These are phyloP conservation scores for Philaethria dido DNA, from an alignment of 2,888 invertebrate species.

Conservation along the genomic window DNA sequence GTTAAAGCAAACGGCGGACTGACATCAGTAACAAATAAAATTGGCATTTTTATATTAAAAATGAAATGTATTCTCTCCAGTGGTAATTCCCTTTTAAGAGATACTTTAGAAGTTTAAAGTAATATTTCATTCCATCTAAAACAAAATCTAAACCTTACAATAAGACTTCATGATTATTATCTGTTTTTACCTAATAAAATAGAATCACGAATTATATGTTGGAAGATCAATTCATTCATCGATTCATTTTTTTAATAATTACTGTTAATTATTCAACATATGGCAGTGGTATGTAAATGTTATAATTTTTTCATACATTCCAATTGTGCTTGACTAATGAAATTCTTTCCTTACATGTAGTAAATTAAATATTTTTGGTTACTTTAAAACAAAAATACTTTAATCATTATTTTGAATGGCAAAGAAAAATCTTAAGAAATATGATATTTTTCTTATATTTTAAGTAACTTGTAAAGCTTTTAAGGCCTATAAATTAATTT, in stretches of 20 bases:
- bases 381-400: background rate
- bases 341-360: background rate
- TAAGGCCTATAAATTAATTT: conserved; percentile 10
- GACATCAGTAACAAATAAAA: conserved; percentile 10
- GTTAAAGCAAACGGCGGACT: conserved; percentile 60
- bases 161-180: background rate
- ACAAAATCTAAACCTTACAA: background rate
- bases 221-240: too few relatives aligned
- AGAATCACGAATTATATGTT: background rate
- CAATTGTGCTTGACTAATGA: conserved; percentile 15
- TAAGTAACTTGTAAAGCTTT: background rate
- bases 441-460: conserved; percentile 3
- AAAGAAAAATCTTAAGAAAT: conserved; percentile 4
- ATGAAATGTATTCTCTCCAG: background rate
- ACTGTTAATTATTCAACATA: background rate
- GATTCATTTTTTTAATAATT: conserved; percentile 4
- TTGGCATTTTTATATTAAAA: conserved; percentile 24
- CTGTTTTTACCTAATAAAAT: background rate
- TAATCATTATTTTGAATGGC: background rate
- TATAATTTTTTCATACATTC: background rate
- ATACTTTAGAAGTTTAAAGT: background rate
- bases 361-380: background rate
- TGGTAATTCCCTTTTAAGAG: background rate
- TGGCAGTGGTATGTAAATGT: conserved; percentile 12
- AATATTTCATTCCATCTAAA: background rate